Base-by-base conservation (phyloP, 2,113 vertebrate species). In the Hypanus sabinus region DNA sequence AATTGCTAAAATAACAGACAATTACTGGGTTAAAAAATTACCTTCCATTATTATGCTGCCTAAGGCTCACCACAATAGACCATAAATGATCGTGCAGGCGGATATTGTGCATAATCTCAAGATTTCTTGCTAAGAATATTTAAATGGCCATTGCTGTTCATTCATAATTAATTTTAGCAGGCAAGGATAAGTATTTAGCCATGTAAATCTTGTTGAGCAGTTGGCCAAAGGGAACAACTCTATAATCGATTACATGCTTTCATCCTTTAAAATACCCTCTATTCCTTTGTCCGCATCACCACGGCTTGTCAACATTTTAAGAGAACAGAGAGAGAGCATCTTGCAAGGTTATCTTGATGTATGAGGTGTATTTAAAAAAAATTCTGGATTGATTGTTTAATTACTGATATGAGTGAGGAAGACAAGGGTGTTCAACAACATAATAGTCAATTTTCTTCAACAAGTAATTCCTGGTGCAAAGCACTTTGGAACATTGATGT, bases 81-180 rank as follows among this genome's bases (percentile, higher is more conserved):
- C 30, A 62, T 83, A 83, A 83, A 83, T 83, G 80, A 57, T 36
- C 27, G 57, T 65, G 60, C n/a, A 90, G 16, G 57, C n/a, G 7
- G n/a, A 65, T 12, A 7, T 27, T 33, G 85, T 68, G 85, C 62
- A 90, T 65, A 90, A 90, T 90, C 30, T 36, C 14, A 90, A 65
- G 30, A 65, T 65, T 90, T 33, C 60, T 18, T 62, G 8, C 60
- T 90, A 33, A 90, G 60, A 90, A 90, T 90, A 90, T 65, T 90
- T 90, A 90, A 90, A 65, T 68, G 60, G 46, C 12, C 85, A 90
- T 18, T 90, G 85, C 57, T 90, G 60, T 33, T 62, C 57, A 90
- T 90, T 90, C n/a, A 90, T 90, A 65, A 90, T 90, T 90, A 90
- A 90, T 90, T 90, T 90, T 62, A 90, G 85, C 60, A 90, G n/a